A percentile compares a stretch with the other conserved stretches of the same genome.
These are phyloP conservation scores for Samia ricini DNA, from an alignment of 1,140 invertebrate genomes.

Conservation along the genomic window DNA sequence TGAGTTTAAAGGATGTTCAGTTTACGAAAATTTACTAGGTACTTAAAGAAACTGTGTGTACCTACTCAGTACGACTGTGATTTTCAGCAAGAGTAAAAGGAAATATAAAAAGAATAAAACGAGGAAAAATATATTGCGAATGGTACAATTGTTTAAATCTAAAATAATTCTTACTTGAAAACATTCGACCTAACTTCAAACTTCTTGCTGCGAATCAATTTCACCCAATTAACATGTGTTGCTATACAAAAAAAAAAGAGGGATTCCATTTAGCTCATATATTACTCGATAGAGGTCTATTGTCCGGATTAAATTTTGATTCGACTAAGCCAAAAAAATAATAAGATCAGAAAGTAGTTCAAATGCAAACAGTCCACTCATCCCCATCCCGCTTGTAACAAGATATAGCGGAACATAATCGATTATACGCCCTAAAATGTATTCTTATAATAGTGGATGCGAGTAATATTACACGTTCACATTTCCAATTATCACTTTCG, in stretches of 20 bases:
- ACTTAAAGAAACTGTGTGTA: too few relatives aligned
- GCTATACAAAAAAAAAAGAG: not conserved
- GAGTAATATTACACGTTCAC: not conserved
- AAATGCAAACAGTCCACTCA: constrained; percentile 22
- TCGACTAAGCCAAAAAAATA: not conserved
- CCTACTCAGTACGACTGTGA: too few relatives aligned
- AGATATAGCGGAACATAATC: constrained; percentile 63
- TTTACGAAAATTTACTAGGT: too few relatives aligned
- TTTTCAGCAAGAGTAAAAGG: too few relatives aligned
- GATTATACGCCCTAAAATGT: constrained; percentile 65
- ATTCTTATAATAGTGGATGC: constrained; percentile 27
- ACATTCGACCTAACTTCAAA: too few relatives aligned
- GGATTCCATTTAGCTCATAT: not conserved
- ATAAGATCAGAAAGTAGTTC: constrained; percentile 12
- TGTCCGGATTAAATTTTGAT: not conserved
- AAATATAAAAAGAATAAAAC: too few relatives aligned
- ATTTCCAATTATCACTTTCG: not conserved
- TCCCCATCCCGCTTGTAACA: constrained; percentile 41
- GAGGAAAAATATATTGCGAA: too few relatives aligned
- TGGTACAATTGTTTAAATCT: too few relatives aligned
- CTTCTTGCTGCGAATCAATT: too few relatives aligned
- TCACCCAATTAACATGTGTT: not conserved
- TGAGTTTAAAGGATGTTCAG: too few relatives aligned
- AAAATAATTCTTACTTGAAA: too few relatives aligned
- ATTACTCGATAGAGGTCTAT: not conserved